Base-by-base conservation (phyloP, 1,140 invertebrate species). In the Ostrea denselamellosa region DNA sequence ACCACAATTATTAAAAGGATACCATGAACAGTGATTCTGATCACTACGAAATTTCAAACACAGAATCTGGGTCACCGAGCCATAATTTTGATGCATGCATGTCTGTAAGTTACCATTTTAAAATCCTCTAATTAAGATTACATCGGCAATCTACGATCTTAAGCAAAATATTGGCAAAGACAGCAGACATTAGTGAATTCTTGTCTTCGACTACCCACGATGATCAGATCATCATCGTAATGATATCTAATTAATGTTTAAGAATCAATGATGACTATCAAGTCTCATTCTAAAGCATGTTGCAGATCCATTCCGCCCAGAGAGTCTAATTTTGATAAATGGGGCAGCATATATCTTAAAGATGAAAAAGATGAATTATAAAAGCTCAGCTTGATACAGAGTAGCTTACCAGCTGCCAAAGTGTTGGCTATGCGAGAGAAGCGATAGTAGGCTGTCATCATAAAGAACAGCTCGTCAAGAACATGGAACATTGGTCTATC, bases 401-500 rank as follows among this genome's bases (percentile, higher is more conserved):
- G 28, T 77, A 14, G 25, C 25, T 28, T 34, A 10, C 25, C 68
- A 77, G 68, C 68, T 77, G 68, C 28, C 28, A 14, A 77, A 34
- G 25, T 77, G 68, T 34, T 77, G 28, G 28, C 25, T 14, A 44
- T 5, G 68, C 22, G 12, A 17, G 8, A 28, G 68, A 25, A 25
- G 25, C 22, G 28, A 28, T 77, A 28, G 28, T 77, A 28, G 28
- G 25, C 68, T 77, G 68, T 77, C 68, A 77, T 77, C 68, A 77
- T 77, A 77, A 77, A 77, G 14, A 77, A 77, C 68, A 10, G 68
- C 68, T 77, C 22, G 68, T 77, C 68, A 77, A 10, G n/a, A 77
- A 9, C 68, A 28, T 8, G 14, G 7, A 17, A 5, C 56, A 62
- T 62, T 44, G 1, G 34, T 44, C 2, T 44, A 44, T 44, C 34